Conservation (phyloP, 2,113 vertebrate genomes). For the Hippocampus barbouri region DNA sequence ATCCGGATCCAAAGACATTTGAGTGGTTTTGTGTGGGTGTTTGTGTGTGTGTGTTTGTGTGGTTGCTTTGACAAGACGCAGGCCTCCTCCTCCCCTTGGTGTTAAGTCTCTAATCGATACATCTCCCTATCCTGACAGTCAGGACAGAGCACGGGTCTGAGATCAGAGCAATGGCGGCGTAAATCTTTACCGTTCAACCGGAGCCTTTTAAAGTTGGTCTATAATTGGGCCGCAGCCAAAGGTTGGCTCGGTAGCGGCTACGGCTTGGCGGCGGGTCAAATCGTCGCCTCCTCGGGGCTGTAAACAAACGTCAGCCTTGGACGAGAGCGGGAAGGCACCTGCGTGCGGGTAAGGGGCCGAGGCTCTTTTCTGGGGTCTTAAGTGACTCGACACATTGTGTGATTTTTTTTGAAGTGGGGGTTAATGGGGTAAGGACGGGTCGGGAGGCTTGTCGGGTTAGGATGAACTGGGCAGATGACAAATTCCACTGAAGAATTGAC, state of each 20-base stretch:
- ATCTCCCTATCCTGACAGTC: slow-evolving; percentile 72
- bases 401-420: neutral
- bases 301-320: slow-evolving; percentile 58
- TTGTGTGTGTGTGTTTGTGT: slow-evolving; percentile 17
- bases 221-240: slow-evolving; percentile 64
- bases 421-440: neutral
- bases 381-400: neutral
- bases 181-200: slow-evolving; percentile 78
- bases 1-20: slow-evolving; percentile 25
- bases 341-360: slow-evolving; percentile 15
- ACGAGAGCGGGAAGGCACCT: slow-evolving; percentile 50
- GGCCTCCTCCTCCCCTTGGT: slow-evolving; percentile 41
- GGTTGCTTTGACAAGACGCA: slow-evolving; percentile 63
- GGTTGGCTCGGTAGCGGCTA: slow-evolving; percentile 27
- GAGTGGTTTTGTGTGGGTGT: slow-evolving; percentile 20
- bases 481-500: neutral
- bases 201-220: slow-evolving; percentile 72
- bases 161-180: slow-evolving; percentile 72
- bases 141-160: slow-evolving; percentile 72
- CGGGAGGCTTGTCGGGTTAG: neutral
- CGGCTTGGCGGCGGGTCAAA: slow-evolving; percentile 55
- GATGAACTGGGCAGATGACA: too few species aligned
- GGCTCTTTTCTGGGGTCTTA: neutral
- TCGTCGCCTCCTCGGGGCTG: slow-evolving; percentile 52
- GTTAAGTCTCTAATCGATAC: slow-evolving; percentile 80